Conservation (phyloP, 1,140 invertebrate species). For the Phthorimaea operculella region DNA sequence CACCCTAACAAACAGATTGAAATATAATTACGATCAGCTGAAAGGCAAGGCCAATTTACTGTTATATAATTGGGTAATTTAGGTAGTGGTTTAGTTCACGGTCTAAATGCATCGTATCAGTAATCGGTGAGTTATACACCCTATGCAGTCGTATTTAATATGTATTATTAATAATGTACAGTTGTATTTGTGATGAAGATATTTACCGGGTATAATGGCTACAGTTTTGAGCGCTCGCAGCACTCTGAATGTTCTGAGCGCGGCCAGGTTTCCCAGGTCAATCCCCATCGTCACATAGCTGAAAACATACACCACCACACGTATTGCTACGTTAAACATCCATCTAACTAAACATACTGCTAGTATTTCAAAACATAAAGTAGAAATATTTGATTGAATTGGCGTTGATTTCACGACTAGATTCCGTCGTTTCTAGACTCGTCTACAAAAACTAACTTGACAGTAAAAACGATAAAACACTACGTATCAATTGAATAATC, state of each 20-base stretch:
- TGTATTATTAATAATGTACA: too few relatives aligned
- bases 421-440: not conserved
- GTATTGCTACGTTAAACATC: conserved; percentile 47
- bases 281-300: conserved; percentile 99
- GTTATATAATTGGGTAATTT: too few relatives aligned
- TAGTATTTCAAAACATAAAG: not conserved
- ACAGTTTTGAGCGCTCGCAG: conserved; percentile 99
- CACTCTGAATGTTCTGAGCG: conserved; percentile 98
- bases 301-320: conserved; percentile 61
- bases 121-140: too few relatives aligned
- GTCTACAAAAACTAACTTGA: conserved; percentile 10
- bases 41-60: too few relatives aligned
- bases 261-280: conserved; percentile 97
- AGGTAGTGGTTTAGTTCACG: too few relatives aligned
- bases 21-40: too few relatives aligned
- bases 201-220: conserved; percentile 97
- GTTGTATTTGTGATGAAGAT: too few relatives aligned
- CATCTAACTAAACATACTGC: conserved; percentile 14
- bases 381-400: too few relatives aligned
- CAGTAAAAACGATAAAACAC: conserved; percentile 33
- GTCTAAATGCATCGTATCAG: too few relatives aligned
- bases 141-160: too few relatives aligned
- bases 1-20: too few relatives aligned
- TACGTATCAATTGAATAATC: conserved; percentile 25
- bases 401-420: too few relatives aligned